These are phyloP conservation scores for Nothobranchius kuhntae DNA, from an alignment of 2,113 vertebrate genomes.

Conservation along the genomic window DNA sequence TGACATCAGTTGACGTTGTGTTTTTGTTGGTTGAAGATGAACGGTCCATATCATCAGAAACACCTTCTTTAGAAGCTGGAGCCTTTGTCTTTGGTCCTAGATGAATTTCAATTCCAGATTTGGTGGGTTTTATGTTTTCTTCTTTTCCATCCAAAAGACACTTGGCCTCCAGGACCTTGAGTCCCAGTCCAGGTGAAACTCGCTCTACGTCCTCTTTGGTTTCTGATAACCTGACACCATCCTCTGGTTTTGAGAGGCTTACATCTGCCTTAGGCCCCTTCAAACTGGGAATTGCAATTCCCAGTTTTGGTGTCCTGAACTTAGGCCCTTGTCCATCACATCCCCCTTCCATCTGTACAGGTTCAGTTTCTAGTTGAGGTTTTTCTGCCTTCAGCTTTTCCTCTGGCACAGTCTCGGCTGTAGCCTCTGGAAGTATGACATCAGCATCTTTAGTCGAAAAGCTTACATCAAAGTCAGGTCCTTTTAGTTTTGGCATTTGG, in stretches of 20 bases:
- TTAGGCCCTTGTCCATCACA: conserved; percentile 16
- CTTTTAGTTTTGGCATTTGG: conserved; percentile 28
- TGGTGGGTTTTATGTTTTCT: too few relatives aligned
- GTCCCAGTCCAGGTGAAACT: too few relatives aligned
- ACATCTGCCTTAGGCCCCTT: conserved; percentile 36
- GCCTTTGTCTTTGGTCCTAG: not conserved
- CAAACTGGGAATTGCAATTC: not conserved
- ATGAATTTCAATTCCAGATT: too few relatives aligned
- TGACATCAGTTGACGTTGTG: too few relatives aligned
- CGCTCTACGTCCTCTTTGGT: too few relatives aligned
- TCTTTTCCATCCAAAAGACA: too few relatives aligned
- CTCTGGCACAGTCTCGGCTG: conserved; percentile 13
- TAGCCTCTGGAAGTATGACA: conserved; percentile 8
- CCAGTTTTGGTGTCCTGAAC: conserved; percentile 44
- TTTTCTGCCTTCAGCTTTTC: conserved; percentile 3
- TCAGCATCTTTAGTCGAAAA: conserved; percentile 22
- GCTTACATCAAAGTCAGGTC: conserved; percentile 33
- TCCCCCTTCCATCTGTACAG: not conserved
- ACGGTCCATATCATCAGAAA: too few relatives aligned
- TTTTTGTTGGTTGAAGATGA: too few relatives aligned
- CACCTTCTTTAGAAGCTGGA: too few relatives aligned
- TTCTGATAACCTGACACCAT: conserved; percentile 6
- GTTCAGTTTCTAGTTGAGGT: conserved; percentile 10
- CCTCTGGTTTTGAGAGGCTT: conserved; percentile 18
- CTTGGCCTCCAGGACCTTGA: too few relatives aligned